Conservation (phyloP, 2,113 vertebrate genomes). For the Phocoena sinus region DNA sequence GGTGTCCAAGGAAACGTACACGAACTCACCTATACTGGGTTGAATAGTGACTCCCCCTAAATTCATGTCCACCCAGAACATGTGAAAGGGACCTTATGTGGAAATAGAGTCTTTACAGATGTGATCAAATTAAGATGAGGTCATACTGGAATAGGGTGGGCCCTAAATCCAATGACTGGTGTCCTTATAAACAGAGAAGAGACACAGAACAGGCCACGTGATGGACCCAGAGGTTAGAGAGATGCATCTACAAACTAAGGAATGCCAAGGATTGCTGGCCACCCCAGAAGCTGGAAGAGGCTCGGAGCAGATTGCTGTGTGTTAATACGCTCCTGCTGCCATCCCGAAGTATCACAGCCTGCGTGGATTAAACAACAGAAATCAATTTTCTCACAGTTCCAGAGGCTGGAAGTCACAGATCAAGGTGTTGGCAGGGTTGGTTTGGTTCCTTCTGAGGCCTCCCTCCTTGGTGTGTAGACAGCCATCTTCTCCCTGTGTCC, state of each 20-base stretch:
- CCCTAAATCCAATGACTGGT: not conserved
- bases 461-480: not conserved
- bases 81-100: not conserved
- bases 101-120: not conserved
- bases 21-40: not conserved
- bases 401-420: not conserved
- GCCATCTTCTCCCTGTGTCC: not conserved
- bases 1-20: not conserved
- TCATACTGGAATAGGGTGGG: not conserved
- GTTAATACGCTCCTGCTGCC: too few species aligned
- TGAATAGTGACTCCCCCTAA: not conserved
- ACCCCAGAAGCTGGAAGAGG: not conserved
- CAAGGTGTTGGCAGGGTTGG: not conserved
- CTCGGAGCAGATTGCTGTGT: too few species aligned
- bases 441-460: not conserved
- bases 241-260: not conserved
- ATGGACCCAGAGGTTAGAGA: not conserved
- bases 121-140: not conserved
- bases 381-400: too few species aligned
- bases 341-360: rapidly evolving
- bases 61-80: not conserved
- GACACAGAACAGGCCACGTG: not conserved
- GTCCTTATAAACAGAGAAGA: not conserved
- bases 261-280: not conserved
- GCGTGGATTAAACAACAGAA: not conserved